These are phyloP conservation scores for Empidonax alnorum DNA, from an alignment of 2,113 vertebrate genomes.

Conservation along the genomic window DNA sequence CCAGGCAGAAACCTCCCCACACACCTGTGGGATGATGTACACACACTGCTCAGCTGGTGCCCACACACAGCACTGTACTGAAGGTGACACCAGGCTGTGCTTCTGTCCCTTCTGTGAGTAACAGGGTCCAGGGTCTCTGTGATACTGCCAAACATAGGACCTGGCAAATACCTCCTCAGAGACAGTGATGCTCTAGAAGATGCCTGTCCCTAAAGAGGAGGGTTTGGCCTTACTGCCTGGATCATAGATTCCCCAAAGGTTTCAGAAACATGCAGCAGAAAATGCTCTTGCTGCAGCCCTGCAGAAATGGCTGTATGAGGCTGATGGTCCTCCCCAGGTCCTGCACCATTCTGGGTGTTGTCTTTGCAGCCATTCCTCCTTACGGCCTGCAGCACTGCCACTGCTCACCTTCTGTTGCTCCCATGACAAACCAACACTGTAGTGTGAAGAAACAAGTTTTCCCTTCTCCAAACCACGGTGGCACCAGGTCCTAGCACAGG, in stretches of 20 bases:
- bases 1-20: not conserved
- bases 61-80: not conserved
- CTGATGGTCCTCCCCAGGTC: not conserved
- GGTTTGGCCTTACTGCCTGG: not conserved
- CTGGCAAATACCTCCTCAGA: not conserved
- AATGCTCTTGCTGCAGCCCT: not conserved
- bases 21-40: not conserved
- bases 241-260: not conserved
- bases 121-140: no score
- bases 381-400: not conserved
- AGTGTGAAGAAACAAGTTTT: not conserved
- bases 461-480: not conserved
- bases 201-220: not conserved
- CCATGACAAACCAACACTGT: not conserved
- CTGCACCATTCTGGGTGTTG: not conserved
- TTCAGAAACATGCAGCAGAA: not conserved
- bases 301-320: not conserved
- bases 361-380: not conserved
- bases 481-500: not conserved
- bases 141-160: not conserved
- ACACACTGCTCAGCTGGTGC: accelerated
- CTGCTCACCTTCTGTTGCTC: not conserved
- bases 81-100: not conserved
- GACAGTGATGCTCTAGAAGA: not conserved
- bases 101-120: not conserved